Base-by-base conservation (phyloP, 2,797 vertebrate genomes). In the Graptemys geographica region DNA sequence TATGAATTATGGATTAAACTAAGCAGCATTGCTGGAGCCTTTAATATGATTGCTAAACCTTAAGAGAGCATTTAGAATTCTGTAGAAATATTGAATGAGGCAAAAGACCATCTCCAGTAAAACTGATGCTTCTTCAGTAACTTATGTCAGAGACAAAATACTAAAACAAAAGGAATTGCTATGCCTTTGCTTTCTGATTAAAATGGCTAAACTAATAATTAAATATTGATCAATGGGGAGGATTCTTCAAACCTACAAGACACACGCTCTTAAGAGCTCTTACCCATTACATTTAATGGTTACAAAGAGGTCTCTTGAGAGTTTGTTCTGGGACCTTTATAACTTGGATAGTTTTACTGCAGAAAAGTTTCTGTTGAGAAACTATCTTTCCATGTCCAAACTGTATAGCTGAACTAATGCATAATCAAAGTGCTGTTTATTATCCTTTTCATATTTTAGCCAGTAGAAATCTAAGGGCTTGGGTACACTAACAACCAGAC, bases 131-230 rank as follows among this genome's bases (percentile, higher is more conserved):
- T 96, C 76, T 95, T 96, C 84, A 83, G 47, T 79, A 72, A 69
- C 89, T 27, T 72, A 83, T 72, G 59, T 87, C 52, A 90, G 37
- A 88, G 87, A 95, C 84, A 44, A 81, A 91, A 90, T 86, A 85
- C 90, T 92, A 96, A 97, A 97, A 98, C 98, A 98, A 98, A 96
- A 95, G 49, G 91, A 96, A 96, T 95, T 97, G 16, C 96, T 88
- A 96, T 98, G 97, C 97, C 96, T 96, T 97, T 92, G 21, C 94
- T 89, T 97, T 95, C 85, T 65, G 37, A 96, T 89, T 85, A 95
- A 95, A 92, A 37, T 15, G 69, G 28, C 81, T 85, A 82, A 76
- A 96, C 86, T 55, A 37, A 47, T 82, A 95, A 47, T 86, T 84
- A 95, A 62, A 81, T 91, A 80, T 53, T 69, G 81, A 52, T 57